Percentiles rank a stretch among this genome's conserved stretches.
Evolutionary conservation across 2,888 invertebrate genomes (phyloP).

Genomic region (Schrankia costaestrigalis): DNA sequence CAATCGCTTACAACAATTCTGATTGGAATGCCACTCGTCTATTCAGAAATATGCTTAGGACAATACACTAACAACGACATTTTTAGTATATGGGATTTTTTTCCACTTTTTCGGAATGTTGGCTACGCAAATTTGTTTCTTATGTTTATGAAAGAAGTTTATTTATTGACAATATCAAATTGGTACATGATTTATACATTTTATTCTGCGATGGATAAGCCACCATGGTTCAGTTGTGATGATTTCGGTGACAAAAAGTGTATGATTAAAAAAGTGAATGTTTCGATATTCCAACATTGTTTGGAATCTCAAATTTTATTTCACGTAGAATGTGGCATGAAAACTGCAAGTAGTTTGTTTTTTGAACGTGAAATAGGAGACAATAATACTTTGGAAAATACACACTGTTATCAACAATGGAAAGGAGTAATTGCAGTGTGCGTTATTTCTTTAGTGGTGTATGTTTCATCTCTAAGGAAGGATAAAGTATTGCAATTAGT

Average conservation of each 20-base stretch:
- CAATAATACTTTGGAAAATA: conserved; percentile 40
- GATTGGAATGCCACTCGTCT: conserved; percentile 62
- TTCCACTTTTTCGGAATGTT: conserved; percentile 57
- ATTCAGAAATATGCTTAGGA: conserved; percentile 65
- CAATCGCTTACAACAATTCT: conserved; percentile 50
- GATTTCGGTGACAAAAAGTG: conserved; percentile 52
- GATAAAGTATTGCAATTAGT: conserved; percentile 46
- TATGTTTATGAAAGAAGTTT: conserved; percentile 51
- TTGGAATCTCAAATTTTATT: conserved; percentile 58
- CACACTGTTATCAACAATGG: conserved; percentile 48
- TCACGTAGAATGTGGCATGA: conserved; percentile 61
- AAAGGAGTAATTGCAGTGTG: conserved; percentile 43
- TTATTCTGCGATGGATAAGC: conserved; percentile 52
- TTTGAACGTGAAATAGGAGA: conserved; percentile 60
- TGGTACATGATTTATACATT: conserved; percentile 66
- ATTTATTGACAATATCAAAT: conserved; percentile 48
- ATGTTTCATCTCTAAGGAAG: conserved; percentile 52
- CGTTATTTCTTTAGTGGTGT: conserved; percentile 40
- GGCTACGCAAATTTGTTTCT: conserved; percentile 56
- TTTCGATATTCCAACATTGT: conserved; percentile 66
- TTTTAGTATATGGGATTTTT: conserved; percentile 62
- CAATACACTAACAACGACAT: conserved; percentile 64
- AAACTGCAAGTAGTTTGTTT: conserved; percentile 62
- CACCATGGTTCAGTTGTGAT: conserved; percentile 64
- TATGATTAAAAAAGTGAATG: conserved; percentile 65